Evolutionary conservation across 1,140 invertebrate genomes (phyloP), one percentile per base, ranked within the genome.

Genomic region (Andrena cerasifolii): DNA sequence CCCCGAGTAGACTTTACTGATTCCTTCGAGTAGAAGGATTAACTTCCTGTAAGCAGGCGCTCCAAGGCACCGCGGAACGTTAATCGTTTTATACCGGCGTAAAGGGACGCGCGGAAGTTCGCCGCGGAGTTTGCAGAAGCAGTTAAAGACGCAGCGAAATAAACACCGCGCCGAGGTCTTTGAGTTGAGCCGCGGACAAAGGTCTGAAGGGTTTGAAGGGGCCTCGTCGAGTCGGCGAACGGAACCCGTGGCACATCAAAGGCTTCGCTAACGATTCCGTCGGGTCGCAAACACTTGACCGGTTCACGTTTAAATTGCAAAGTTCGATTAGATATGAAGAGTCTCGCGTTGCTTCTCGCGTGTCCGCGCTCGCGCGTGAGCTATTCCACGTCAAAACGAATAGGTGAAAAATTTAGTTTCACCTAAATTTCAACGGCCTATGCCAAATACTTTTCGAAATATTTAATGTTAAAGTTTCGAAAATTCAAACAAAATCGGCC

Each of bases 271-370:
- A 40, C 36, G 36, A 40, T 40, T n/a, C 36, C 10, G 36, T 40
- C 36, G 10, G 36, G 36, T 3, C 36, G 7, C 21, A 31, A 47
- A 47, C 73, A 78, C 67, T 68, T 66, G 76, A 75, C 62, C 45
- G 43, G n/a, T 36, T 24, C 36, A 43, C 68, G 82, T 74, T 74
- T 18, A 40, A 63, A 83, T 83, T 66, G 33, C 2, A n/a, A 49
- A 77, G 33, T 63, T 68, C 62, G 79, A 63, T 82, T 40, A 61
- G 40, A 66, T 31, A 21, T n/a, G 40, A 61, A 56, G 59, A 3
- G 31, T 43, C 10, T 65, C 16, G 16, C 3, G 0, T 16, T 40
- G 3, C 2, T 14, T 10, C 26, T 18, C 21, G 62, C 21, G n/a
- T n/a, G n/a, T n/a, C n/a, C n/a, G n/a, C n/a, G n/a, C n/a, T n/a